Base-by-base conservation (phyloP, 2,113 vertebrate genomes). In the Brachypteracias leptosomus region DNA sequence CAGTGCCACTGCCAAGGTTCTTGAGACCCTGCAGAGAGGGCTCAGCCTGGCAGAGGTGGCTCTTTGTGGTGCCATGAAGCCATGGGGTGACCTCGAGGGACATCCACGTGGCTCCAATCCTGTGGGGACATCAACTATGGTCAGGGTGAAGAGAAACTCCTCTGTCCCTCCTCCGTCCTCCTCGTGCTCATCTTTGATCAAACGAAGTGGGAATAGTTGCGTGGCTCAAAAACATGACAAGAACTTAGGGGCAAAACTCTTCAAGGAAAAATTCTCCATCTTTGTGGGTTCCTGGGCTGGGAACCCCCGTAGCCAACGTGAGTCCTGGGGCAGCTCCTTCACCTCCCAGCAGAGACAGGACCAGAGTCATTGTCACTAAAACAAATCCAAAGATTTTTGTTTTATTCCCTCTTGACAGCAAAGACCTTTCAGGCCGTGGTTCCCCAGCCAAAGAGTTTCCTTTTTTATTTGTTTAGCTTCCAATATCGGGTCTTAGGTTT, bases 241-340 rank as follows among this genome's bases (percentile, higher is more conserved):
- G 38, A 6, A 5, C 16, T 0, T 9, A n/a, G 24, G 5, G 8
- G 13, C 1, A 0, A 29, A 76, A 7, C 7, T 16, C 68, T 57
- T 20, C 2, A 22, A 52, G 40, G 82, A n/a, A 13, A 67, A 42
- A 4, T n/a, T 88, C 31, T 61, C 16, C 28, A 6, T 31, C 46
- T 47, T 51, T n/a, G 68, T 52, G 55, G n/a, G 86, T 49, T 11
- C 44, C 24, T 36, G 9, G 20, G 9, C 63, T 88, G 55, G 59
- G 44, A 62, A 17, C 3, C 3, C 14, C 17, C 6, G 2, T 4
- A 33, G 22, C 5, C 80, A 58, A 42, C 8, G 1, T 0, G 0
- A 40, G 47, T 33, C 36, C 65, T 40, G 36, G 31, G 55, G 46
- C 78, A 91, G 72, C 33, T 70, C 66, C 0, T 3, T 6, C 4